Percentiles rank a stretch among this genome's conserved stretches.
Evolutionary conservation across 2,113 vertebrate genomes (phyloP).

Genomic region (Mus pahari): DNA sequence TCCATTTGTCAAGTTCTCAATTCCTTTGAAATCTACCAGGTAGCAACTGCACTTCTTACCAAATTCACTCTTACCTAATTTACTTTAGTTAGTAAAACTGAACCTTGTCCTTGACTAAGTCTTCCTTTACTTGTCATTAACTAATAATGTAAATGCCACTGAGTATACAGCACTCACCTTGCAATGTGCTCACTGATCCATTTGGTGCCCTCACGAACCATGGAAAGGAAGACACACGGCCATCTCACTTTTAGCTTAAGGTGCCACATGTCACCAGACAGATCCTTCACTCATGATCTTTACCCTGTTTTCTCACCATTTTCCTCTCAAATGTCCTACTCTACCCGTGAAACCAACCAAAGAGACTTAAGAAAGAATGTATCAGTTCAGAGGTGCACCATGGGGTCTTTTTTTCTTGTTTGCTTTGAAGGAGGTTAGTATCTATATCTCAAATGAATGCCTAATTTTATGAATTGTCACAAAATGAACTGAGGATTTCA

Average conservation of each 20-base stretch:
- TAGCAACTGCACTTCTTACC: background rate
- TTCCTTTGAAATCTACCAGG: background rate
- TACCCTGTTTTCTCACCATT: background rate
- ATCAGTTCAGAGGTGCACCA: background rate
- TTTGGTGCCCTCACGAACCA: background rate
- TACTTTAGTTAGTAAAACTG: background rate
- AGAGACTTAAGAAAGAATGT: conserved; percentile 9
- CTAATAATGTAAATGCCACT: background rate
- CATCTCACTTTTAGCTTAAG: background rate
- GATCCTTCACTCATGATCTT: background rate
- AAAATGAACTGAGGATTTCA: conserved; percentile 41
- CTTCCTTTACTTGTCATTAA: background rate
- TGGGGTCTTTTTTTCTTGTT: conserved; percentile 23
- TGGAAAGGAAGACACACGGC: rapidly evolving
- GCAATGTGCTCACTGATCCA: background rate
- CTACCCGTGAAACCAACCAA: background rate
- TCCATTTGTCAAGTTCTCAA: conserved; percentile 2
- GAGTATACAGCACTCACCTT: background rate
- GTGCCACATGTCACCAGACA: background rate
- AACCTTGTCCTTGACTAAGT: background rate
- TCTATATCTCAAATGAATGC: conserved; percentile 17
- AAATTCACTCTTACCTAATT: conserved; percentile 17
- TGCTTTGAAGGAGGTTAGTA: conserved; percentile 39
- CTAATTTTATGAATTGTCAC: conserved; percentile 42
- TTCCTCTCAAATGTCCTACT: background rate